Base-by-base conservation (phyloP, 2,797 vertebrate genomes). In the Myripristis murdjan region DNA sequence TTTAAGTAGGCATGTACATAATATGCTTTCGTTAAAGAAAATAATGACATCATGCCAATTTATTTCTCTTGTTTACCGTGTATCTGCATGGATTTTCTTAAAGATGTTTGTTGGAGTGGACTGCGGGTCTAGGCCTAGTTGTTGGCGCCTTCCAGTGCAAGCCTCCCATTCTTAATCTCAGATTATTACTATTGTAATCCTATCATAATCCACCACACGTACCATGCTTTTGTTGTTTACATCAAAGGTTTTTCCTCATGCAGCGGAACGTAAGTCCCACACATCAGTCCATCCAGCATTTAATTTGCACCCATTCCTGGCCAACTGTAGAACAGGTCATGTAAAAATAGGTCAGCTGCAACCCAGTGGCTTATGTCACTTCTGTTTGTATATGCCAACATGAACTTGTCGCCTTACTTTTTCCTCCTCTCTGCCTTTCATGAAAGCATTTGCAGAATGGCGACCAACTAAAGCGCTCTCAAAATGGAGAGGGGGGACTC, bases 181-280 rank as follows among this genome's bases (percentile, higher is more conserved):
- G 79, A 91, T 92, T 90, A 91, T 89, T 87, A 76, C 87, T 57
- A 81, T 83, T 82, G 66, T 87, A 91, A 93, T 91, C 90, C 84
- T 55, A 75, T 86, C 79, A 75, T 92, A 94, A 92, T 92, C 94
- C 93, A 91, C 91, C 89, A 92, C 93, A 93, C 82, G 81, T 90
- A 90, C 23, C 81, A 86, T 82, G 84, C 87, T 88, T 92, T 88
- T 86, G 86, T 90, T 92, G 87, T 91, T 92, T 87, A 89, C 85
- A 89, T 90, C 67, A 80, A 82, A 81, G 73, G 60, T 77, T 83
- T 87, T 75, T 61, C 51, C 60, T 77, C 47, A 49, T 77, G 69
- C 66, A 78, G 78, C 62, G 37, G 72, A 77, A 54, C 49, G 48
- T 15, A 66, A 69, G 61, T 70, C 52, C 57, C 39, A 49, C 48